These are phyloP conservation scores for Cromileptes altivelis DNA, from an alignment of 2,113 vertebrate genomes.

Conservation along the genomic window DNA sequence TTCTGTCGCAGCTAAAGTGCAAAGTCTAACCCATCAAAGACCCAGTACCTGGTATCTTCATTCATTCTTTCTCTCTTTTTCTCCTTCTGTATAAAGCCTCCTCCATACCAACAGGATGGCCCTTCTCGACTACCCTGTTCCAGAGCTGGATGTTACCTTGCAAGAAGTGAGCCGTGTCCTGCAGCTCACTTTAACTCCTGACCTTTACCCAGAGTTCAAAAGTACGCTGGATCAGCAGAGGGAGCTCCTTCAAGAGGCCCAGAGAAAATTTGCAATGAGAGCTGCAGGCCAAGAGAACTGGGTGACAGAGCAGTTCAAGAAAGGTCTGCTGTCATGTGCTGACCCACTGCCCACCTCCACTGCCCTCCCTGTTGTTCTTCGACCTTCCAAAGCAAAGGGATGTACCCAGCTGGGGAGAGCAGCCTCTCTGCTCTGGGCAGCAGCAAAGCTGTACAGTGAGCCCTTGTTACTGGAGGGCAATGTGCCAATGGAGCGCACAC, in stretches of 20 bases:
- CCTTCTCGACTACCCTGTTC: slow-evolving; percentile 83
- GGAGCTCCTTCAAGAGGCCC: slow-evolving; percentile 70
- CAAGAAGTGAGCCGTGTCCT: slow-evolving; percentile 83
- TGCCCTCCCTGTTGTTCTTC: slow-evolving; percentile 81
- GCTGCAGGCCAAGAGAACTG: slow-evolving; percentile 81
- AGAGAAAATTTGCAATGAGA: slow-evolving; percentile 55
- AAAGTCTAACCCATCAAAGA: neutral
- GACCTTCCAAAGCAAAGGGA: slow-evolving; percentile 64
- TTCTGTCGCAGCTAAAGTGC: neutral
- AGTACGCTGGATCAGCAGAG: slow-evolving; percentile 74
- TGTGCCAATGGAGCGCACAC: slow-evolving; percentile 80
- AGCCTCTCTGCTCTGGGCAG: slow-evolving; percentile 84
- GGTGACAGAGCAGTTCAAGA: slow-evolving; percentile 86
- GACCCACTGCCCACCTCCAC: slow-evolving; percentile 84
- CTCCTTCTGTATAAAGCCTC: slow-evolving; percentile 15
- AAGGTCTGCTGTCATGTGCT: slow-evolving; percentile 73
- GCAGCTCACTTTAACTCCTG: slow-evolving; percentile 81
- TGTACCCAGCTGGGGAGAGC: slow-evolving; percentile 78
- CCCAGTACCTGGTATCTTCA: neutral
- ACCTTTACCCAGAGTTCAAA: slow-evolving; percentile 79
- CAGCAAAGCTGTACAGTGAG: slow-evolving; percentile 81
- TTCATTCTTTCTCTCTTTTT: neutral
- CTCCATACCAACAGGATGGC: slow-evolving; percentile 76
- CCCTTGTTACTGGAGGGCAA: slow-evolving; percentile 81
- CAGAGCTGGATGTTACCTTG: slow-evolving; percentile 83